Percentiles rank a stretch among this genome's conserved stretches.
Conservation (phyloP, 2,888 invertebrate genomes). For the Toxonevra muliebris region DNA sequence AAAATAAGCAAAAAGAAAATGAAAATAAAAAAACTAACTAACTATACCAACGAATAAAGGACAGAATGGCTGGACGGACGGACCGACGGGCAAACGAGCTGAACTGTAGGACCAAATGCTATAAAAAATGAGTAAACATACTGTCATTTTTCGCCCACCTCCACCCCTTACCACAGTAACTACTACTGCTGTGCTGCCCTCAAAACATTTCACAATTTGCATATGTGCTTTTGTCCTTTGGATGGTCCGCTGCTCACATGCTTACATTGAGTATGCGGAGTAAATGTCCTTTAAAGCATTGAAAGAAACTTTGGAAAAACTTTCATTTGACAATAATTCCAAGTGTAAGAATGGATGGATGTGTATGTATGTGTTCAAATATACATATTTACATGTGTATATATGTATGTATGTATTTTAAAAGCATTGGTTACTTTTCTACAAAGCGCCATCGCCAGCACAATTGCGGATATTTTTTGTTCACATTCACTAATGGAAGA, state of each 20-base stretch:
- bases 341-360: not conserved
- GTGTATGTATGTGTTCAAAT: constrained; percentile 38
- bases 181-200: constrained; percentile 2
- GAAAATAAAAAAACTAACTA: not conserved
- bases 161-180: not conserved
- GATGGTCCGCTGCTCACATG: not conserved
- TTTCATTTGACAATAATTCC: constrained; percentile 9
- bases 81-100: not conserved
- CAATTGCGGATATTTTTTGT: too few species aligned
- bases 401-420: constrained; percentile 39
- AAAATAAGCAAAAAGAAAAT: not conserved
- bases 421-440: too few species aligned
- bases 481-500: too few species aligned
- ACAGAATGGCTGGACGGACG: not conserved
- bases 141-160: not conserved
- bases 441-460: too few species aligned
- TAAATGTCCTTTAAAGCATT: constrained; percentile 11
- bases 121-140: not conserved
- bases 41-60: constrained; percentile 1
- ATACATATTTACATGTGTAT: constrained; percentile 51
- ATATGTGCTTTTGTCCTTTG: constrained; percentile 14
- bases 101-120: too few species aligned
- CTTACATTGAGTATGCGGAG: not conserved
- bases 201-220: constrained; percentile 12
- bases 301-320: constrained; percentile 16